Percentiles rank a stretch among this genome's conserved stretches.
Evolutionary conservation across 2,797 vertebrate genomes (phyloP).

Genomic region (Odontamblyopus lacepedii): DNA sequence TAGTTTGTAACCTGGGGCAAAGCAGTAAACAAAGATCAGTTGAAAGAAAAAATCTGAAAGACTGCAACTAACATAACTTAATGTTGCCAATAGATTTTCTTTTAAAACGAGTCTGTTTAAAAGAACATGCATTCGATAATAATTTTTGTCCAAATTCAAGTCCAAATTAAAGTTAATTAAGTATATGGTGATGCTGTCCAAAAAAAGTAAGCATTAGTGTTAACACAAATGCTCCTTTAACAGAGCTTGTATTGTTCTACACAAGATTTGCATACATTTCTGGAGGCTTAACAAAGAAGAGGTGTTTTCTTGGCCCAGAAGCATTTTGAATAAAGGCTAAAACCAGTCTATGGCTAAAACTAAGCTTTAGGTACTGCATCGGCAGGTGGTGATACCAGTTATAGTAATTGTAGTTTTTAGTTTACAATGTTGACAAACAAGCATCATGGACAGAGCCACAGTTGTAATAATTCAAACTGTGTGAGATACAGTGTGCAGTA

Average conservation of each 20-base stretch:
- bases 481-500: too few relatives aligned
- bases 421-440: not conserved
- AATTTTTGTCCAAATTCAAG: too few relatives aligned
- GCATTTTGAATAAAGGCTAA: not conserved
- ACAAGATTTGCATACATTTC: not conserved
- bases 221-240: not conserved
- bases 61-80: not conserved
- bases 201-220: not conserved
- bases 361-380: not conserved
- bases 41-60: not conserved
- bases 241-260: not conserved
- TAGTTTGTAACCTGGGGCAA: conserved; percentile 88
- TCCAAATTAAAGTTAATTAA: too few relatives aligned
- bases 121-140: too few relatives aligned
- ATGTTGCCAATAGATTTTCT: not conserved
- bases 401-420: not conserved
- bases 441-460: not conserved
- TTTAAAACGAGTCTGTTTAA: too few relatives aligned
- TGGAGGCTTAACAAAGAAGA: not conserved
- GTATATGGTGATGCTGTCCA: too few relatives aligned
- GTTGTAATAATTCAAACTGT: not conserved
- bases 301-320: not conserved
- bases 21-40: not conserved
- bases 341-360: too few relatives aligned
- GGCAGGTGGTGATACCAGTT: not conserved